phyloP scores from a whole-genome alignment of 1,140 invertebrate species.

The Temnothorax longispinosus region DNA sequence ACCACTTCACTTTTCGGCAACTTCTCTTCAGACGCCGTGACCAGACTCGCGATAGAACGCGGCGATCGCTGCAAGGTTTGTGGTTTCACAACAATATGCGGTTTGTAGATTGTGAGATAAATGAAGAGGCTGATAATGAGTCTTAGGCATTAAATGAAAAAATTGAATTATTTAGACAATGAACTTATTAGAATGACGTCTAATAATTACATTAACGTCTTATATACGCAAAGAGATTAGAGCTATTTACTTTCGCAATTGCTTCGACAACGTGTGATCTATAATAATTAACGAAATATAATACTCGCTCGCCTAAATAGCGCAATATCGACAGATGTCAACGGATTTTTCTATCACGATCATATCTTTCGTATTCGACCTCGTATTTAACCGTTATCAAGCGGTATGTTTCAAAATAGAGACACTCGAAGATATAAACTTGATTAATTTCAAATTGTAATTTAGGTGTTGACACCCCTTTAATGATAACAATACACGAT shows the following conservation, averaged over 20 bases:
- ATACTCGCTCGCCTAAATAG: not conserved
- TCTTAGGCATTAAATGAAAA: not conserved
- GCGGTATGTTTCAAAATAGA: not conserved
- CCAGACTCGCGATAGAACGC: slow-evolving; percentile 26
- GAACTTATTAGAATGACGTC: not conserved
- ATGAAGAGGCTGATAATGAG: not conserved
- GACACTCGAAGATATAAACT: not conserved
- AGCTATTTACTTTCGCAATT: not conserved
- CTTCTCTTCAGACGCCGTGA: slow-evolving; percentile 3
- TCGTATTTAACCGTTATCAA: no score
- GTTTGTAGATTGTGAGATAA: not conserved
- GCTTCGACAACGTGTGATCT: not conserved
- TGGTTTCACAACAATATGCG: not conserved
- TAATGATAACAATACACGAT: not conserved
- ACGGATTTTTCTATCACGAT: not conserved
- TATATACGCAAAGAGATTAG: not conserved
- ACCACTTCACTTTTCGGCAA: slow-evolving; percentile 4
- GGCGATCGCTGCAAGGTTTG: slow-evolving; percentile 42
- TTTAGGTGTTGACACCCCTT: not conserved
- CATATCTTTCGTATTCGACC: not conserved
- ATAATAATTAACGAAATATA: not conserved
- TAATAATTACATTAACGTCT: not conserved
- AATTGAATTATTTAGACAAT: not conserved
- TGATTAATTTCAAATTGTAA: not conserved
- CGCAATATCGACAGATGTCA: not conserved